These are phyloP conservation scores for Nixonia krombeini DNA, from an alignment of 1,140 invertebrate genomes.

Conservation along the genomic window DNA sequence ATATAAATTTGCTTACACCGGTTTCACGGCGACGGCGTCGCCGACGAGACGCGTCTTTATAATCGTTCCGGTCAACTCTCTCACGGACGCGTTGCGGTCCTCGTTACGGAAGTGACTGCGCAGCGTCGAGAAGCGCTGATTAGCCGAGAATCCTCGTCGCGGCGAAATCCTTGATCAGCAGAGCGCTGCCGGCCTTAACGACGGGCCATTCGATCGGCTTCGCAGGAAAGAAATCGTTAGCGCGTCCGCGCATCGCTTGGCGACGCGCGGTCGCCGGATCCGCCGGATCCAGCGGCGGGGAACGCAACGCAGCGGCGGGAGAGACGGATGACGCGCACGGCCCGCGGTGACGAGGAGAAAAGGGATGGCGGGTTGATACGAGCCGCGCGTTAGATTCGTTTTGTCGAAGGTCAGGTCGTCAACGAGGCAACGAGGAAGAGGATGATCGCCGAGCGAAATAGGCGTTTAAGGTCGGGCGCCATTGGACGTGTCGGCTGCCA, in stretches of 20 bases:
- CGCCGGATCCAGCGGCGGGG: too few relatives aligned
- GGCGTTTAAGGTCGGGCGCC: conserved; percentile 62
- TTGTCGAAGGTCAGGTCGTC: conserved; percentile 51
- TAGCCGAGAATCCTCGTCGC: conserved; percentile 49
- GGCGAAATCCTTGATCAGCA: conserved; percentile 51
- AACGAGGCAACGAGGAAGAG: conserved; percentile 54
- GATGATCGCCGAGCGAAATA: conserved; percentile 54
- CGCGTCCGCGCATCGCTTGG: too few relatives aligned
- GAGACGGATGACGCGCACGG: too few relatives aligned
- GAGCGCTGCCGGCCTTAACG: conserved; percentile 48
- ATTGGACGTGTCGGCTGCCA: conserved; percentile 60
- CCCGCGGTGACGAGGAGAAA: too few relatives aligned
- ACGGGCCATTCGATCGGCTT: conserved; percentile 50
- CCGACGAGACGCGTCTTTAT: conserved; percentile 42
- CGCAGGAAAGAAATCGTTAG: conserved; percentile 24
- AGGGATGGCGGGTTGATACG: conserved; percentile 42
- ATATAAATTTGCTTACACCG: conserved; percentile 68
- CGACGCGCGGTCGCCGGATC: too few relatives aligned
- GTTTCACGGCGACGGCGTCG: conserved; percentile 52
- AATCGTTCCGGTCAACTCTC: conserved; percentile 58
- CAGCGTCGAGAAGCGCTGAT: conserved; percentile 49
- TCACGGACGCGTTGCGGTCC: conserved; percentile 53
- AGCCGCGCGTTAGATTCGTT: conserved; percentile 48
- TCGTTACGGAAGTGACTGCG: conserved; percentile 52
- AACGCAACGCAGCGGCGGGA: too few relatives aligned